A percentile compares a stretch with the other conserved stretches of the same genome.
These are phyloP conservation scores for Beroe forskalii DNA, from an alignment of 37 sponge, comb jelly and placozoan genomes.

Conservation along the genomic window DNA sequence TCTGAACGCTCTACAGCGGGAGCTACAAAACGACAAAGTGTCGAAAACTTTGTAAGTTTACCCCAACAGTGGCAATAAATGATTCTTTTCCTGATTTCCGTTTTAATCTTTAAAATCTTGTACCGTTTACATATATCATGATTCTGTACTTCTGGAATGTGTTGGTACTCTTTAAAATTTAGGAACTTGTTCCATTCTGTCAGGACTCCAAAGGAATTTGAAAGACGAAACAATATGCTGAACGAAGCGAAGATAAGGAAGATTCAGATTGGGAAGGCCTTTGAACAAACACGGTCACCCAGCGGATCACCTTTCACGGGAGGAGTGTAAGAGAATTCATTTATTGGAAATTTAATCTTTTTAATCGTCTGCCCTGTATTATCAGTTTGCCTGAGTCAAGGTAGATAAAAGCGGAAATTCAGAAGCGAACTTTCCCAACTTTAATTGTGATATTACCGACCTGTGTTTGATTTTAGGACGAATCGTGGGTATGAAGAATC, in stretches of 20 bases:
- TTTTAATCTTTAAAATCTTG: too few relatives aligned
- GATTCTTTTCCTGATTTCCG: not conserved
- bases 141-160: too few relatives aligned
- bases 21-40: conserved; percentile 27
- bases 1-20: conserved; percentile 30
- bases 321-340: conserved; percentile 15
- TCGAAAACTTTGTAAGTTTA: conserved; percentile 48
- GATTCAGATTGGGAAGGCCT: conserved; percentile 34
- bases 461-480: too few relatives aligned
- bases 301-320: not conserved
- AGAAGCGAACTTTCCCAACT: too few relatives aligned
- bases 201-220: conserved; percentile 51
- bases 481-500: conserved; percentile 31
- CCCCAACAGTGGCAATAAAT: too few relatives aligned
- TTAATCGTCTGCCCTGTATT: too few relatives aligned
- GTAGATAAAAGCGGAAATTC: too few relatives aligned
- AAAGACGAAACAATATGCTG: conserved; percentile 47
- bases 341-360: too few relatives aligned
- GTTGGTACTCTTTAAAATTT: not conserved
- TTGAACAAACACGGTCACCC: not conserved
- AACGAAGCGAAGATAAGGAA: conserved; percentile 59
- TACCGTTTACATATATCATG: too few relatives aligned
- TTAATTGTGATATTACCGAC: too few relatives aligned
- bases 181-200: not conserved
- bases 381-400: too few relatives aligned